phyloP scores from a whole-genome alignment of 1,140 invertebrate species.

The Drosophila pectinifera region DNA sequence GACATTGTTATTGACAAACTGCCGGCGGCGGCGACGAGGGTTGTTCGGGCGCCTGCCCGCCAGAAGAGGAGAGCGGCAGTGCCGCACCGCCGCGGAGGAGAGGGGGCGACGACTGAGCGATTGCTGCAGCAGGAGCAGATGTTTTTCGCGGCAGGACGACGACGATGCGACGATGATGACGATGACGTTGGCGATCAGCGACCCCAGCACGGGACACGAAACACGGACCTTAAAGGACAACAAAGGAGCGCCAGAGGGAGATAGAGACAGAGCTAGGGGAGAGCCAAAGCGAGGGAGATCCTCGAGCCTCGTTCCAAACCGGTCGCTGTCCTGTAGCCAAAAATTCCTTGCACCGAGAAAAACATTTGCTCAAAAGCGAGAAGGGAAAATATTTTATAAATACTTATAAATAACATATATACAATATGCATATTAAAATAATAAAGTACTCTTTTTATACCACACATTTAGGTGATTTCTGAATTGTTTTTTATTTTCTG shows the following conservation, averaged over 20 bases:
- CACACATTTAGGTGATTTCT: too few relatives aligned
- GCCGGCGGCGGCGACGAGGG: constrained; percentile 51
- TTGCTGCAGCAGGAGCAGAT: constrained; percentile 84
- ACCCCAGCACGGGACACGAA: constrained; percentile 59
- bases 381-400: background rate
- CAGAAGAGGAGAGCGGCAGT: background rate
- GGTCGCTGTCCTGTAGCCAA: constrained; percentile 15
- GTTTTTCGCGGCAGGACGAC: constrained; percentile 72
- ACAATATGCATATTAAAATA: background rate
- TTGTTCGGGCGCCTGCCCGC: constrained; percentile 58
- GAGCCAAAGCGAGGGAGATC: constrained; percentile 30
- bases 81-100: too few relatives aligned
- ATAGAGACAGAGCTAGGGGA: constrained; percentile 1
- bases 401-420: background rate
- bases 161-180: constrained; percentile 34
- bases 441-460: too few relatives aligned
- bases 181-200: constrained; percentile 43
- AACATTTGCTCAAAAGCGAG: background rate
- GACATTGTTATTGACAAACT: constrained; percentile 70
- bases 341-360: background rate
- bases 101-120: constrained; percentile 47
- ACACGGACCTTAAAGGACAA: constrained; percentile 58
- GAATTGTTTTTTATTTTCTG: too few relatives aligned
- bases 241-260: constrained; percentile 31
- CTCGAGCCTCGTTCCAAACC: constrained; percentile 17